These are phyloP conservation scores for Ceratina australensis DNA, from an alignment of 1,140 invertebrate genomes.

Conservation along the genomic window DNA sequence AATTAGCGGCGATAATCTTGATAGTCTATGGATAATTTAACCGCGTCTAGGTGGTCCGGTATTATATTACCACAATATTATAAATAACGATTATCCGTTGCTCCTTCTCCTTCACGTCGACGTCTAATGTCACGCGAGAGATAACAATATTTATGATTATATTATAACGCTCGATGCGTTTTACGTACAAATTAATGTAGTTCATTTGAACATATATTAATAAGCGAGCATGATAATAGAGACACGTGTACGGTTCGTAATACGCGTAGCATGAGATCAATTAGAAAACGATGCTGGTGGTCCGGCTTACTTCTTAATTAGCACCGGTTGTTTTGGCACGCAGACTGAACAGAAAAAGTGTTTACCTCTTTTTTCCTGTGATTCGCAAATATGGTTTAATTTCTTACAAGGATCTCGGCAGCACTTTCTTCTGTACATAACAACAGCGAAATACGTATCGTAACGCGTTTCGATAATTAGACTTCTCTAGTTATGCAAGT, in stretches of 20 bases:
- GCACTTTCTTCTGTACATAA: slow-evolving; percentile 37
- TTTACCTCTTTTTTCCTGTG: slow-evolving; percentile 34
- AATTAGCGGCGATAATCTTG: slow-evolving; percentile 63
- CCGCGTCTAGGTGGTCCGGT: slow-evolving; percentile 62
- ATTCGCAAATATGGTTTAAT: slow-evolving; percentile 35
- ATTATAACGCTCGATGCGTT: background rate
- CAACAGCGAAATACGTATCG: slow-evolving; percentile 7
- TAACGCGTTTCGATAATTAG: background rate
- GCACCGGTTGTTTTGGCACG: slow-evolving; percentile 46
- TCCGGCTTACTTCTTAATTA: slow-evolving; percentile 66
- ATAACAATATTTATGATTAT: background rate
- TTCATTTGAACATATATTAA: too few species aligned
- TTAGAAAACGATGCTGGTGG: slow-evolving; percentile 57
- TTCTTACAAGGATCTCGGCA: slow-evolving; percentile 38
- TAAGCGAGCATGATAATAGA: too few species aligned
- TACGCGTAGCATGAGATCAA: slow-evolving; percentile 21
- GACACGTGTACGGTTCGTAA: background rate
- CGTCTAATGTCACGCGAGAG: background rate
- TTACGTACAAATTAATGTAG: too few species aligned
- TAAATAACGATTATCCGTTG: background rate
- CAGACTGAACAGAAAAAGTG: slow-evolving; percentile 30
- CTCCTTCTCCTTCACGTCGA: background rate
- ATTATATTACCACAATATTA: slow-evolving; percentile 7
- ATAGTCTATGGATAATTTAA: slow-evolving; percentile 53
- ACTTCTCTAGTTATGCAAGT: background rate